Evolutionary conservation across 2,888 invertebrate species (phyloP).

Genomic region (Agrenia bidenticulata): DNA sequence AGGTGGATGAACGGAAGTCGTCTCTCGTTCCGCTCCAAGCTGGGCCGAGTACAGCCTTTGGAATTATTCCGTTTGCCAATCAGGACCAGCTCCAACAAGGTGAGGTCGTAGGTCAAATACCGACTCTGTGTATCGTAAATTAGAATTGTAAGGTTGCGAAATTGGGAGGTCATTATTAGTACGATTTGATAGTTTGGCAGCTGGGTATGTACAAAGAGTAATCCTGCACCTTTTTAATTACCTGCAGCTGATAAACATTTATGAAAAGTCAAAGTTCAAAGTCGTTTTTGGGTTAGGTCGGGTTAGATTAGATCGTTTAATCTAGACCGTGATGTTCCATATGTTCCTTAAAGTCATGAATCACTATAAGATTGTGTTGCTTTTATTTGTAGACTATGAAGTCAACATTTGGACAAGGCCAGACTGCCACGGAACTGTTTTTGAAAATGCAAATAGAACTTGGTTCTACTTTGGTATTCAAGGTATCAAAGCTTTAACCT

Average conservation of each 20-base stretch:
- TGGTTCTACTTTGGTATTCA: conserved; percentile 90
- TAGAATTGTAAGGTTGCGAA: neutral
- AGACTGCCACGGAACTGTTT: conserved; percentile 82
- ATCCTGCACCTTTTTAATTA: neutral
- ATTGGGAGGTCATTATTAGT: neutral
- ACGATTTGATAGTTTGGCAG: neutral
- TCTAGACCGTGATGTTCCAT: too few species aligned
- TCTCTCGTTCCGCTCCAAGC: too few species aligned
- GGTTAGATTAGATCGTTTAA: neutral
- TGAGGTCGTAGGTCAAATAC: too few species aligned
- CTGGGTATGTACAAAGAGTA: neutral
- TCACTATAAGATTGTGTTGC: too few species aligned
- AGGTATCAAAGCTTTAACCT: conserved; percentile 57
- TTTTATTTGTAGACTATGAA: conserved; percentile 71
- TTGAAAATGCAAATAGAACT: conserved; percentile 84
- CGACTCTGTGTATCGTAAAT: too few species aligned
- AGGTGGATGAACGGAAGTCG: too few species aligned
- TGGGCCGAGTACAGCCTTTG: too few species aligned
- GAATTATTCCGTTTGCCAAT: too few species aligned
- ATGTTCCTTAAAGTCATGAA: too few species aligned
- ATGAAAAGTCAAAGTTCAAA: neutral
- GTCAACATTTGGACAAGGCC: conserved; percentile 88
- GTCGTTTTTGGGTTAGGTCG: neutral
- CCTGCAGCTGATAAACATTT: neutral
- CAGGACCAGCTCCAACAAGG: too few species aligned